Percentiles rank a stretch among this genome's conserved stretches.
These are phyloP conservation scores for Sycophila texana DNA, from an alignment of 2,888 invertebrate species.

Conservation along the genomic window DNA sequence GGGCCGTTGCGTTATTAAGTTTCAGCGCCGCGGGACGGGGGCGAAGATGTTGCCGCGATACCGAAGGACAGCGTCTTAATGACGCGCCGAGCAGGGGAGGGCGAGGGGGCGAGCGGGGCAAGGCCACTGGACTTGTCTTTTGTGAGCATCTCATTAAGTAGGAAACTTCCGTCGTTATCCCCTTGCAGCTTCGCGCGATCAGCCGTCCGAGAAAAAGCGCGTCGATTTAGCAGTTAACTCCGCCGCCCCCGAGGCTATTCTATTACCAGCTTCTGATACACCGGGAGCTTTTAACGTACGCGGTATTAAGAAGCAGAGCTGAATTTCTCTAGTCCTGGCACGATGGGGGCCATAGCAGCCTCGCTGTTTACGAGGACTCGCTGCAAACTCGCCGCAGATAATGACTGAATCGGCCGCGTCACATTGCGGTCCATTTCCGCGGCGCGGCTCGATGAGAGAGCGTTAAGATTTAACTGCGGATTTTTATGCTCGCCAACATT, in stretches of 20 bases:
- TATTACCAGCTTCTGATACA: conserved; percentile 23
- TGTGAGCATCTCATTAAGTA: conserved; percentile 50
- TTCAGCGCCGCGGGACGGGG: no score
- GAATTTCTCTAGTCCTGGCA: background rate
- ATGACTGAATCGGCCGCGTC: conserved; percentile 27
- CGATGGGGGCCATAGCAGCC: background rate
- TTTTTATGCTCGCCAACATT: conserved; percentile 2
- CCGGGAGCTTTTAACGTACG: conserved; percentile 1
- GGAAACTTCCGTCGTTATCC: conserved; percentile 46
- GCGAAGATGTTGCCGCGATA: conserved; percentile 25
- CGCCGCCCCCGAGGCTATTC: conserved; percentile 17
- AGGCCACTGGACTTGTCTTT: conserved; percentile 25
- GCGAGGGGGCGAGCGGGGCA: background rate
- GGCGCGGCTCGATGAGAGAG: background rate
- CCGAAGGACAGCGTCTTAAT: conserved; percentile 29
- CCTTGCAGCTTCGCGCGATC: background rate
- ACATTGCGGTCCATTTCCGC: background rate
- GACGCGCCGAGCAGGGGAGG: conserved; percentile 3
- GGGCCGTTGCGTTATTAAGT: conserved; percentile 18
- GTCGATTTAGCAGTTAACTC: conserved; percentile 22
- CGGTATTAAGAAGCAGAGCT: conserved; percentile 13
- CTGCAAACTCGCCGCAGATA: conserved; percentile 17
- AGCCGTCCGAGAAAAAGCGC: conserved; percentile 14
- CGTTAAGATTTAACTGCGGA: conserved; percentile 20
- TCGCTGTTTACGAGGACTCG: background rate